phyloP scores from a whole-genome alignment of 2,797 vertebrate genomes.

The Cossypha dichroa region DNA sequence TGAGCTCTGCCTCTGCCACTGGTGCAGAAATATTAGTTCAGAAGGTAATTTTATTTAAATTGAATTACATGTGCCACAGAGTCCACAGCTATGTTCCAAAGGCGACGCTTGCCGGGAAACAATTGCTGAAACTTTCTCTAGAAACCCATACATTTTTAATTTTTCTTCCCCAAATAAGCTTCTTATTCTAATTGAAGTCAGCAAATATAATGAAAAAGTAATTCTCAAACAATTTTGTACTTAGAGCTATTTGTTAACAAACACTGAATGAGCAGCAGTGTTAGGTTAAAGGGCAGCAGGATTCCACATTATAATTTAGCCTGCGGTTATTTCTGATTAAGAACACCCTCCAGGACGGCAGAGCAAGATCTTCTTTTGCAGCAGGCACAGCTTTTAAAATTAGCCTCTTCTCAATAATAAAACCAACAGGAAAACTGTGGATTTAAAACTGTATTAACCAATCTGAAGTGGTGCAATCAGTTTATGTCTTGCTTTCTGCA shows the following conservation, averaged over 20 bases:
- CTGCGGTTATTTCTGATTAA: constrained; percentile 85
- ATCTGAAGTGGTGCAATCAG: constrained; percentile 66
- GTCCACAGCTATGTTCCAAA: neutral
- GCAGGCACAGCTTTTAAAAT: constrained; percentile 70
- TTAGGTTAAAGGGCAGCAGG: constrained; percentile 76
- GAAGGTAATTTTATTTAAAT: constrained; percentile 21
- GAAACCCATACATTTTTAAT: constrained; percentile 66
- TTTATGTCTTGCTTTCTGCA: constrained; percentile 53
- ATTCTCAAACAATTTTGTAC: constrained; percentile 76
- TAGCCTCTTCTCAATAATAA: constrained; percentile 70
- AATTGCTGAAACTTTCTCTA: constrained; percentile 56
- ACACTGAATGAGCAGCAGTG: constrained; percentile 67
- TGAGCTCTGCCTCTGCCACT: neutral
- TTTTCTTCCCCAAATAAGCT: constrained; percentile 64
- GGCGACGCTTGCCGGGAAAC: constrained; percentile 25
- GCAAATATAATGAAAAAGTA: constrained; percentile 71
- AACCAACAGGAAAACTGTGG: constrained; percentile 67
- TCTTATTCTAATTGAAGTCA: constrained; percentile 75
- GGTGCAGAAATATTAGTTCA: neutral
- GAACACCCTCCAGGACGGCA: constrained; percentile 80
- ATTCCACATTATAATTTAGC: constrained; percentile 78
- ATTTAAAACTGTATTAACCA: constrained; percentile 69
- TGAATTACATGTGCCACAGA: neutral
- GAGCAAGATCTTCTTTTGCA: constrained; percentile 75
- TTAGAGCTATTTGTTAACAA: constrained; percentile 80